Conservation (phyloP, 1,140 invertebrate species). For the Pectinophora gossypiella region DNA sequence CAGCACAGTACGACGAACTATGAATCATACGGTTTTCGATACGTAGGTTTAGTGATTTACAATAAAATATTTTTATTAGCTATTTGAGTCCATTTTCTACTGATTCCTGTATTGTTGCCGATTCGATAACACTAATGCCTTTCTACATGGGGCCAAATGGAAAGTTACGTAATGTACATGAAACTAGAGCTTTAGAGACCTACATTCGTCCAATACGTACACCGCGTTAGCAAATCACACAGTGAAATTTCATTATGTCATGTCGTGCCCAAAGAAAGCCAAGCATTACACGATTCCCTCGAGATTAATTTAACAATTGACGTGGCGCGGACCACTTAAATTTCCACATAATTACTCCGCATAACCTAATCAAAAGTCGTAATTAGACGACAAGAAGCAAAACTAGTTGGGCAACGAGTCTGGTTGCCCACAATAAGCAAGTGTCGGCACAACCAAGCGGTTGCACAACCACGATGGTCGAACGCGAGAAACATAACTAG, state of each 20-base stretch:
- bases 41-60: no score
- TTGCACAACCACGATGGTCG: conserved; percentile 71
- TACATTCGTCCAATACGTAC: neutral
- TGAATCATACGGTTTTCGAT: no score
- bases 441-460: conserved; percentile 65
- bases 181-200: no score
- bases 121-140: no score
- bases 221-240: neutral
- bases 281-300: neutral
- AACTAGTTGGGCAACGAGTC: conserved; percentile 62
- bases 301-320: neutral
- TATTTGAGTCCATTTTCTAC: no score
- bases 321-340: conserved; percentile 10
- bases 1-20: neutral
- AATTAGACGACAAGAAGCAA: conserved; percentile 67
- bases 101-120: no score
- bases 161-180: no score
- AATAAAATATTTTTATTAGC: no score
- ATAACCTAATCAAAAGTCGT: conserved; percentile 51
- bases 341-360: conserved; percentile 36
- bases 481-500: conserved; percentile 73
- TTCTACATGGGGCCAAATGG: no score
- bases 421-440: conserved; percentile 59
- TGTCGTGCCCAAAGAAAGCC: neutral
- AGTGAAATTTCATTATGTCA: neutral